These are phyloP conservation scores for Microcebus ravelobensis DNA, from an alignment of 2,113 vertebrate species.

Conservation along the genomic window DNA sequence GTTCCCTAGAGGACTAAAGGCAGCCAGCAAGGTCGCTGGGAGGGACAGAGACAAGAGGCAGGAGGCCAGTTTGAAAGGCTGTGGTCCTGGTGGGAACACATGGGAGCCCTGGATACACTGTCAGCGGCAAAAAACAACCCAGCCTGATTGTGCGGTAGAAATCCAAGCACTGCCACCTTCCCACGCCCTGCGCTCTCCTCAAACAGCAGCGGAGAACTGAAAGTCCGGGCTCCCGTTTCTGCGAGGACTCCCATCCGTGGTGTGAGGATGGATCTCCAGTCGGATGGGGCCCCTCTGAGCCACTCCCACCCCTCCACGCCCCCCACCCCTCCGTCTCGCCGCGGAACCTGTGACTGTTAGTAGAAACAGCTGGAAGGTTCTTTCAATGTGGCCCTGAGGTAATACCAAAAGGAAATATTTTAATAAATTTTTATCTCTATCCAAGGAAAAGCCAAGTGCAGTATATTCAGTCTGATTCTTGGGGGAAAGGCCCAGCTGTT, in stretches of 20 bases:
- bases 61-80: neutral
- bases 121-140: neutral
- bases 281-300: neutral
- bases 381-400: neutral
- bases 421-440: neutral
- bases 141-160: rapidly evolving
- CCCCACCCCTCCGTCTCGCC: too few relatives aligned
- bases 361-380: neutral
- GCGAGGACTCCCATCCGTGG: rapidly evolving
- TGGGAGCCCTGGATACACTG: neutral
- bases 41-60: neutral
- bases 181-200: rapidly evolving
- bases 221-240: neutral
- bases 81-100: rapidly evolving
- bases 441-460: neutral
- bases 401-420: neutral
- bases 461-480: neutral
- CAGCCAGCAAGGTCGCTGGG: neutral
- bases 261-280: rapidly evolving
- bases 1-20: rapidly evolving
- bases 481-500: conserved; percentile 35
- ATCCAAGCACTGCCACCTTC: rapidly evolving
- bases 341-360: rapidly evolving
- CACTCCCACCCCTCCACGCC: rapidly evolving
- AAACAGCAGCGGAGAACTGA: neutral